Percentiles rank a stretch among this genome's conserved stretches.
phyloP scores from a whole-genome alignment of 2,797 vertebrate genomes.

The Mormyrus proboscirostris region DNA sequence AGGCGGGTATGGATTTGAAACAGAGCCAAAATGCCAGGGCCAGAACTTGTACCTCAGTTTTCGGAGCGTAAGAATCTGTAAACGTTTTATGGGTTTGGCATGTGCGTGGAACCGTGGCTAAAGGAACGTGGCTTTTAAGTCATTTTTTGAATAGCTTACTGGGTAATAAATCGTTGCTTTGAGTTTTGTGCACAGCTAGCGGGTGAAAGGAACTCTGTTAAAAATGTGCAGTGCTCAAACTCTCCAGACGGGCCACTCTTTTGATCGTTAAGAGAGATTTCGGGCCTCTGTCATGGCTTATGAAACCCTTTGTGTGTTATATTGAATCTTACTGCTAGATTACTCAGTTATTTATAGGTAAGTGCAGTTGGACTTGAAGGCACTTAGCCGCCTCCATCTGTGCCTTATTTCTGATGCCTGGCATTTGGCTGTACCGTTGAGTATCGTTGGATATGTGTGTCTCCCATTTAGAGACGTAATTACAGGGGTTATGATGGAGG shows the following conservation, averaged over 20 bases:
- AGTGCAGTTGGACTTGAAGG: neutral
- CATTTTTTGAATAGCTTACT: constrained; percentile 26
- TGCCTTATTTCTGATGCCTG: neutral
- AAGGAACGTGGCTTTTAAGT: constrained; percentile 33
- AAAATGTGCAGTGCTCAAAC: constrained; percentile 20
- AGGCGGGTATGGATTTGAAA: neutral
- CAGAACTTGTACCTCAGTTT: constrained; percentile 25
- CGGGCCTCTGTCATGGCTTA: neutral
- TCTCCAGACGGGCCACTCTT: constrained; percentile 9
- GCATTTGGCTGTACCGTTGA: neutral
- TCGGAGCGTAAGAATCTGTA: constrained; percentile 32
- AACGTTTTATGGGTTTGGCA: constrained; percentile 42
- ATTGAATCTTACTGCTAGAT: constrained; percentile 21
- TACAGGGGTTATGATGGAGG: neutral
- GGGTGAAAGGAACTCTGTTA: constrained; percentile 28
- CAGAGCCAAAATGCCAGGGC: neutral
- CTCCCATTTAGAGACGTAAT: neutral
- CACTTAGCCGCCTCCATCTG: neutral
- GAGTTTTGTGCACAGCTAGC: constrained; percentile 22
- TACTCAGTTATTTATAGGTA: constrained; percentile 12
- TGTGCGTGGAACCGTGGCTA: constrained; percentile 19
- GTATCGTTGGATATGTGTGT: neutral
- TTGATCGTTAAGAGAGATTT: constrained; percentile 21
- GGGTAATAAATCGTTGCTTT: constrained; percentile 26
- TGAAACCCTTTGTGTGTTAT: constrained; percentile 17